Evolutionary conservation across 1,140 invertebrate genomes (phyloP), one percentile per base, ranked within the genome.

Genomic region (Drosophila parvula): DNA sequence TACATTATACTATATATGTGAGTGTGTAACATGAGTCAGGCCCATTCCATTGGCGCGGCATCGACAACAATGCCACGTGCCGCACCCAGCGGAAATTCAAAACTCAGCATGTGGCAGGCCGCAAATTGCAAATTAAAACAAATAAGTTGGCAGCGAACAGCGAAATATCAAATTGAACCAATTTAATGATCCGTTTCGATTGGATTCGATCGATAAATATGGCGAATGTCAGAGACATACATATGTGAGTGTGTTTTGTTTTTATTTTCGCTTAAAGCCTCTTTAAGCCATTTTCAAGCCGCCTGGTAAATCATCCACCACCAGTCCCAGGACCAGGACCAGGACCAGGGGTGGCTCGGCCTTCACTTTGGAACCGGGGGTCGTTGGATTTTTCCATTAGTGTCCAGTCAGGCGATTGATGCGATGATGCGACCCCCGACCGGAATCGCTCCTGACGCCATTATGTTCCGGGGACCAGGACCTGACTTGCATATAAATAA

Each of bases 401-500:
- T 84, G 84, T 78, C 84, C 84, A 84, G 80, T 79, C 62, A 84
- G 85, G 84, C 84, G 84, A 58, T 56, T 88, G 84, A 88, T 84
- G 64, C 50, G 79, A 68, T 60, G 74, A 77, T 77, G 61, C 53
- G 71, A 36, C 34, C 22, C 22, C 3, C 38, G 53, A 58, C 61
- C 36, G 55, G 79, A 44, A 70, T n/a, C 71, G 67, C 82, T 81
- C 59, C 73, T 71, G 78, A 79, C 84, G 84, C 84, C 84, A 89
- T 89, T 89, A 78, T 44, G 44, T 40, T 40, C 18, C n/a, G n/a
- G n/a, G n/a, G 68, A 51, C 68, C 80, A 74, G 74, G 74, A 81
- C 84, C 84, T 89, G 84, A 89, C 84, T 89, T 81, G 84, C 84
- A 89, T 84, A 89, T 89, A 89, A 89, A 89, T 89, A 89, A 80